Evolutionary conservation across 2,797 vertebrate species (phyloP).

Genomic region (Gadopsis marmoratus): DNA sequence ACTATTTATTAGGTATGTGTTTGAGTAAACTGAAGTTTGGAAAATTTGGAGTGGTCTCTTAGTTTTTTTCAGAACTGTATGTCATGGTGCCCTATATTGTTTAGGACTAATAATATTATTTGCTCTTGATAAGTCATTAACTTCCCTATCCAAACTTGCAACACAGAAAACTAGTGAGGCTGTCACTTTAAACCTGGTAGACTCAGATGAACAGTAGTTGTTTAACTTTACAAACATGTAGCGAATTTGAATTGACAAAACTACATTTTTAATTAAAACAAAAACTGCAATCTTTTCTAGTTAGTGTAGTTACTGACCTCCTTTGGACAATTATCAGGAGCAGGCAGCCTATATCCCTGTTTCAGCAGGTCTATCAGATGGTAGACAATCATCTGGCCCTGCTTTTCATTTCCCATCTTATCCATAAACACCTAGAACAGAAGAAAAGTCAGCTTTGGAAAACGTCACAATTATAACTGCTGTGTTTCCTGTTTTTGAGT

Average conservation of each 20-base stretch:
- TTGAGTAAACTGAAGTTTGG: too few relatives aligned
- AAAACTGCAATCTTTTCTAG: background rate
- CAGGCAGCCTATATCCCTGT: slow-evolving; percentile 89
- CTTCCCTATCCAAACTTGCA: background rate
- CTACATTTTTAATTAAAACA: background rate
- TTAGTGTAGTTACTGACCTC: slow-evolving; percentile 84
- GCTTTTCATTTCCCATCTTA: slow-evolving; percentile 97
- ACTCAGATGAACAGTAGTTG: background rate
- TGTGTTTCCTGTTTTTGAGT: slow-evolving; percentile 23
- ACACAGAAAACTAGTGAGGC: background rate
- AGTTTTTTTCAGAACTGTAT: too few relatives aligned
- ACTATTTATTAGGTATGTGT: too few relatives aligned
- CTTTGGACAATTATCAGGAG: slow-evolving; percentile 90
- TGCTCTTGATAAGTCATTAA: background rate
- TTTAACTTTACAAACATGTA: too few relatives aligned
- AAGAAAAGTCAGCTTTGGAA: background rate
- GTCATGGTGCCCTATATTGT: background rate
- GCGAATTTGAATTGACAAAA: too few relatives aligned
- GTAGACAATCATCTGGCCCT: slow-evolving; percentile 99
- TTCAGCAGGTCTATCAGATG: slow-evolving; percentile 95
- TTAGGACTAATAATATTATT: background rate
- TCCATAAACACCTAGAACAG: slow-evolving; percentile 95
- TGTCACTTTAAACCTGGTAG: background rate
- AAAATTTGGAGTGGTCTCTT: too few relatives aligned
- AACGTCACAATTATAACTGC: background rate